Percentiles rank a stretch among this genome's conserved stretches.
These are phyloP conservation scores for Hypena proboscidalis DNA, from an alignment of 2,888 invertebrate genomes.

Conservation along the genomic window DNA sequence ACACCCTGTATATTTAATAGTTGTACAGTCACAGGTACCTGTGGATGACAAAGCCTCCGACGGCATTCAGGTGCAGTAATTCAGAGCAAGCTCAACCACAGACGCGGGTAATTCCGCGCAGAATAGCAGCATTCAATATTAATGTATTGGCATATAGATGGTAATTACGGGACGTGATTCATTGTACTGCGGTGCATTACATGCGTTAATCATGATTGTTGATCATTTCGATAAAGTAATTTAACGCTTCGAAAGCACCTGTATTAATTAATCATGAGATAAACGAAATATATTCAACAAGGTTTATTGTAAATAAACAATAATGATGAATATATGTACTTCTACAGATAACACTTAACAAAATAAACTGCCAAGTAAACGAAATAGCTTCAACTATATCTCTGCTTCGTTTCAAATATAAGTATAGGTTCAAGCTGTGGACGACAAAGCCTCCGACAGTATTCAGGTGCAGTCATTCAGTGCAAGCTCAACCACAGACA, in stretches of 20 bases:
- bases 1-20: neutral
- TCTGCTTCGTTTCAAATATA: too few relatives aligned
- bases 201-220: conserved; percentile 64
- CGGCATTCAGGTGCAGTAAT: conserved; percentile 73
- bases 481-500: conserved; percentile 73
- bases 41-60: conserved; percentile 61
- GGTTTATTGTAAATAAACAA: too few relatives aligned
- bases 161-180: conserved; percentile 72
- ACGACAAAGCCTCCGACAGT: conserved; percentile 65
- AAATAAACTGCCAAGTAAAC: too few relatives aligned
- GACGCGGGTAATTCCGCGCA: conserved; percentile 74
- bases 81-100: conserved; percentile 74
- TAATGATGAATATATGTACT: too few relatives aligned
- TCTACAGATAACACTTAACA: too few relatives aligned
- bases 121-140: conserved; percentile 80
- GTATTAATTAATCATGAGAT: too few relatives aligned
- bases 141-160: conserved; percentile 80
- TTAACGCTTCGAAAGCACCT: neutral
- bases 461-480: conserved; percentile 76
- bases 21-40: conserved; percentile 30
- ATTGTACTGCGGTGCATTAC: conserved; percentile 58
- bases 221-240: conserved; percentile 34
- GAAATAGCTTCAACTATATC: too few relatives aligned
- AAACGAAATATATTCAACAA: too few relatives aligned
- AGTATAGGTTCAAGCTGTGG: conserved; percentile 29